A percentile compares a stretch with the other conserved stretches of the same genome.
phyloP scores from a whole-genome alignment of 2,797 vertebrate genomes.

The Merluccius polli region DNA sequence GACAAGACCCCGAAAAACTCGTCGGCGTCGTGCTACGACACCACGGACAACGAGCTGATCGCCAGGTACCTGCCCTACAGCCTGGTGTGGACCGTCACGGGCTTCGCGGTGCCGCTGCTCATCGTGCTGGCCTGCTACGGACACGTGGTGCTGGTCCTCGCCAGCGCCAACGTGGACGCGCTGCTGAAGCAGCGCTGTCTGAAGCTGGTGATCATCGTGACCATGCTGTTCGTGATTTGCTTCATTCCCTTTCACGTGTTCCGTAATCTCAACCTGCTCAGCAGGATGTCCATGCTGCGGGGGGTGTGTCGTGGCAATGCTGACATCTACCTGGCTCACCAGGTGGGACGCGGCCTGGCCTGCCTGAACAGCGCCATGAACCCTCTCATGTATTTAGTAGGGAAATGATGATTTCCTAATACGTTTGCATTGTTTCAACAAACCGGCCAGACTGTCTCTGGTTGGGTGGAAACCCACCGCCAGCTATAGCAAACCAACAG shows the following conservation, averaged over 20 bases:
- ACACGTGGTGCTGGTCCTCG: slow-evolving; percentile 69
- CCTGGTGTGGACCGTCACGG: slow-evolving; percentile 55
- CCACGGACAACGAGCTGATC: slow-evolving; percentile 43
- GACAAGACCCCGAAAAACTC: slow-evolving; percentile 47
- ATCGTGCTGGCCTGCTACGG: slow-evolving; percentile 74
- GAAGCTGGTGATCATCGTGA: slow-evolving; percentile 67
- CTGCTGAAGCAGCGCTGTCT: slow-evolving; percentile 71
- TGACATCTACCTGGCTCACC: slow-evolving; percentile 72
- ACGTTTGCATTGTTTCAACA: slow-evolving; percentile 35
- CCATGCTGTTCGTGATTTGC: slow-evolving; percentile 75
- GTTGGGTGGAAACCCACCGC: slow-evolving; percentile 5
- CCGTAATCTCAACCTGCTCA: slow-evolving; percentile 71
- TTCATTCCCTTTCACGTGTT: slow-evolving; percentile 80
- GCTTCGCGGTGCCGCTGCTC: slow-evolving; percentile 71
- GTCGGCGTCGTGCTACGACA: slow-evolving; percentile 61
- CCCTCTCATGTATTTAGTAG: slow-evolving; percentile 75
- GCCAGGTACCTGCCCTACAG: slow-evolving; percentile 62
- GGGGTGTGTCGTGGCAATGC: slow-evolving; percentile 52
- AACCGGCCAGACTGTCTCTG: slow-evolving; percentile 37
- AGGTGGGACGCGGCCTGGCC: slow-evolving; percentile 74
- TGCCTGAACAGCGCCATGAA: slow-evolving; percentile 79
- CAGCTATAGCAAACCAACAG: slow-evolving; percentile 26
- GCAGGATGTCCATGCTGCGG: slow-evolving; percentile 49
- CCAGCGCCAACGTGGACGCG: slow-evolving; percentile 56
- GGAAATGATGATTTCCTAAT: slow-evolving; percentile 66